Base-by-base conservation (phyloP, 2,797 vertebrate species). In the Megalops cyprinoides region DNA sequence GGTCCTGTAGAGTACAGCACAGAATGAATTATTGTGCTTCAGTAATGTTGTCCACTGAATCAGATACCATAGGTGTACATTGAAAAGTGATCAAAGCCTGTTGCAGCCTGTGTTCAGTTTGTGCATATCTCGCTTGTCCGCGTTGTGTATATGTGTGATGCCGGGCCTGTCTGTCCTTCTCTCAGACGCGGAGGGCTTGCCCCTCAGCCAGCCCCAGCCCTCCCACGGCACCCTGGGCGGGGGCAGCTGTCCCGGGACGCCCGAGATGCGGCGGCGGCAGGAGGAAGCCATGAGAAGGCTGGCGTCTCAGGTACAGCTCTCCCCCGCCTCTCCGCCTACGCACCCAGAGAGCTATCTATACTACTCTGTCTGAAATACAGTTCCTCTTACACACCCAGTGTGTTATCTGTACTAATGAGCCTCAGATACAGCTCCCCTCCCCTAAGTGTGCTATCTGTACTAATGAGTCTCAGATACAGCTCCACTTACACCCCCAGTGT, bases 201-300 rank as follows among this genome's bases (percentile, higher is more conserved):
- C 97, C 82, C 91, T 99, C 85, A 95, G 94, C 18, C 98, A 99
- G 86, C 93, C 96, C 0, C 94, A 97, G 55, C 94, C 97, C 82
- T 93, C 96, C 3, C 97, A 98, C 56, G 92, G 97, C 2, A 96
- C 97, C 62, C 94, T 99, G 86, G 89, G 96, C 69, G 97, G 97
- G 78, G 97, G 98, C 87, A 99, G 98, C 94, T 99, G 98, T 90
- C 98, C 98, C 0, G 97, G 97, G 82, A 99, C 98, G 2, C 98
- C 98, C 0, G 98, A 99, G 87, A 97, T 99, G 96, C 96, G 97
- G 42, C 92, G 97, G 58, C 95, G 97, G 71, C 98, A 99, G 85
- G 98, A 99, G 56, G 98, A 99, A 86, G 95, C 96, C 82, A 98
- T 99, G 97, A 89, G 96, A 86, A 95, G 97, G 80, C 91, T 99